Percentiles rank a stretch among this genome's conserved stretches.
phyloP scores from a whole-genome alignment of 1,140 invertebrate species.

The Aphaenogaster floridana region DNA sequence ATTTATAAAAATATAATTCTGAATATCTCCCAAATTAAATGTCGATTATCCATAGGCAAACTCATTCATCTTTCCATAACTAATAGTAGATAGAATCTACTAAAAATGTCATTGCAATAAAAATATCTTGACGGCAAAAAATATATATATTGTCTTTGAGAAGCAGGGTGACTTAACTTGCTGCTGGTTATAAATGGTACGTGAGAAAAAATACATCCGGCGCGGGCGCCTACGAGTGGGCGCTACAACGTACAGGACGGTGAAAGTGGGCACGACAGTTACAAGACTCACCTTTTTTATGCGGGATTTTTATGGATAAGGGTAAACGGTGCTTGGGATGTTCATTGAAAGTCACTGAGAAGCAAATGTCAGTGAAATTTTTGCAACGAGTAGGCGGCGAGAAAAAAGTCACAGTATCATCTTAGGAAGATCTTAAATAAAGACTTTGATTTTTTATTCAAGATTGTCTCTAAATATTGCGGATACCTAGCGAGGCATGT shows the following conservation, averaged over 20 bases:
- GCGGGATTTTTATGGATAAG: constrained; percentile 39
- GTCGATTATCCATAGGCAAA: background rate
- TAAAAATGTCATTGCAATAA: constrained; percentile 47
- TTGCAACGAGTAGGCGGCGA: background rate
- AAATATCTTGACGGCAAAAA: constrained; percentile 34
- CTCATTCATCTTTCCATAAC: constrained; percentile 23
- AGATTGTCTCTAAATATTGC: constrained; percentile 19
- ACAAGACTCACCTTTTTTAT: constrained; percentile 21
- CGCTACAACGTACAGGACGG: background rate
- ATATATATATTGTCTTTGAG: constrained; percentile 33
- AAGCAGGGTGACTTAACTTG: constrained; percentile 21
- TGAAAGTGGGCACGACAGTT: constrained; percentile 10
- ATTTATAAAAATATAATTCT: background rate
- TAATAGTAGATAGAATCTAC: constrained; percentile 15
- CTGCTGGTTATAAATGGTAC: constrained; percentile 34
- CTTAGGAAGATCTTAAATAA: background rate
- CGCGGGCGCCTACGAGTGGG: constrained; percentile 6
- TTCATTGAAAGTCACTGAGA: constrained; percentile 18
- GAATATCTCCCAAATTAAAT: background rate
- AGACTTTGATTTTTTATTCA: constrained; percentile 19
- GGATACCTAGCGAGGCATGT: background rate
- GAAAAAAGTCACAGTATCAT: constrained; percentile 13
- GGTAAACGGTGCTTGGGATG: constrained; percentile 41
- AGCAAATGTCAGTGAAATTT: constrained; percentile 48
- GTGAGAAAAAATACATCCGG: constrained; percentile 41